These are phyloP conservation scores for Procambarus clarkii DNA, from an alignment of 1,140 invertebrate genomes.

Conservation along the genomic window DNA sequence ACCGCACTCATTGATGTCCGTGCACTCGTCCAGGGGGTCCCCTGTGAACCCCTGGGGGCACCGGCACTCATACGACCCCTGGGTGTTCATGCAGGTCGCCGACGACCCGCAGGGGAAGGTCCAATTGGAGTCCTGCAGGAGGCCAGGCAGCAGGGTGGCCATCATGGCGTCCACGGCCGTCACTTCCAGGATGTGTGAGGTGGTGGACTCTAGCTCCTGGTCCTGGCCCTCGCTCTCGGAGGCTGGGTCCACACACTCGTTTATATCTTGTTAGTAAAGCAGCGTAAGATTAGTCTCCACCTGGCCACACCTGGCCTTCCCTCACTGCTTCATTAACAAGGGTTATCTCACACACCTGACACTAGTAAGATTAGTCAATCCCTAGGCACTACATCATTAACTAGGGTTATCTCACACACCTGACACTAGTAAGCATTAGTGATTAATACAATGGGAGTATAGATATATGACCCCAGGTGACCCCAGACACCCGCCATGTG, in stretches of 20 bases:
- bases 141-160: slow-evolving; percentile 84
- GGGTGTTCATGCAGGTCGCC: slow-evolving; percentile 89
- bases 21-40: slow-evolving; percentile 77
- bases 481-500: too few relatives aligned
- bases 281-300: slow-evolving; percentile 39
- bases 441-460: too few relatives aligned
- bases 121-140: slow-evolving; percentile 79
- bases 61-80: slow-evolving; percentile 85
- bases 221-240: slow-evolving; percentile 1
- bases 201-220: slow-evolving; percentile 40
- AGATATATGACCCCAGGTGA: too few relatives aligned
- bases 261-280: slow-evolving; percentile 71
- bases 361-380: background rate
- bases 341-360: slow-evolving; percentile 24
- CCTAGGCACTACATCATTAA: background rate
- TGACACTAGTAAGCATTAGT: too few relatives aligned
- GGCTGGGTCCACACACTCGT: slow-evolving; percentile 71
- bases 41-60: slow-evolving; percentile 85
- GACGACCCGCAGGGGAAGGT: slow-evolving; percentile 85
- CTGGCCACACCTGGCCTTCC: background rate
- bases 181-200: slow-evolving; percentile 9
- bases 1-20: slow-evolving; percentile 83
- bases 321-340: background rate
- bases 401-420: background rate
- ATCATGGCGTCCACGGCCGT: slow-evolving; percentile 4